Percentiles rank a stretch among this genome's conserved stretches.
These are phyloP conservation scores for Acanthurus tractus DNA, from an alignment of 2,797 vertebrate species.

Conservation along the genomic window DNA sequence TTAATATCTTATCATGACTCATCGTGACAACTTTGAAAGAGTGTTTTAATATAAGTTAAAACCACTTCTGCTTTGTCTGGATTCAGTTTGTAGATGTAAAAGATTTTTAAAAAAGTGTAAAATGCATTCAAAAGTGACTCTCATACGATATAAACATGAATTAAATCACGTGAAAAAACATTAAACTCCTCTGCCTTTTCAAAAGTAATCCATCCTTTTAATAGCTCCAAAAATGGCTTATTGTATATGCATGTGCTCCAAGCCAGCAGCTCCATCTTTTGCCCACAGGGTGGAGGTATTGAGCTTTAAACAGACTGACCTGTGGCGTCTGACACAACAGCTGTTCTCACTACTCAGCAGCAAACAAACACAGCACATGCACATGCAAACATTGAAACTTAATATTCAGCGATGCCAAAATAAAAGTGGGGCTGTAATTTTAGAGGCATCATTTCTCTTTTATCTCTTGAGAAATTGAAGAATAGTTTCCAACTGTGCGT, in stretches of 20 bases:
- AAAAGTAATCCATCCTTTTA: not conserved
- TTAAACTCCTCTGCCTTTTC: not conserved
- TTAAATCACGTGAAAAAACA: conserved; percentile 1
- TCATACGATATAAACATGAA: not conserved
- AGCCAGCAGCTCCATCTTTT: not conserved
- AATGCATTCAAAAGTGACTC: not conserved
- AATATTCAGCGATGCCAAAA: not conserved
- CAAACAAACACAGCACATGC: not conserved
- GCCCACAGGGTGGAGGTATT: conserved; percentile 71
- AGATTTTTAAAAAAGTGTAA: not conserved
- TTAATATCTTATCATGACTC: not conserved
- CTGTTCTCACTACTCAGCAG: conserved; percentile 32
- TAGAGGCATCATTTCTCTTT: not conserved
- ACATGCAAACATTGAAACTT: conserved; percentile 4
- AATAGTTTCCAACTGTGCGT: conserved; percentile 5
- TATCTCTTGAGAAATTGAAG: conserved; percentile 16
- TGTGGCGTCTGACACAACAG: conserved; percentile 8
- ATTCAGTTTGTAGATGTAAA: not conserved
- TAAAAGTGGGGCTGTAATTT: not conserved
- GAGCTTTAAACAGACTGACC: conserved; percentile 29
- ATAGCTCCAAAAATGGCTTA: not conserved
- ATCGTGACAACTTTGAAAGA: not conserved
- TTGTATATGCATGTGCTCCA: accelerated
- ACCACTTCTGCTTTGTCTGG: not conserved
- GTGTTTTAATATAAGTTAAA: not conserved